Percentiles rank a stretch among this genome's conserved stretches.
phyloP scores from a whole-genome alignment of 2,888 invertebrate species.

The Trichopria drosophilae region DNA sequence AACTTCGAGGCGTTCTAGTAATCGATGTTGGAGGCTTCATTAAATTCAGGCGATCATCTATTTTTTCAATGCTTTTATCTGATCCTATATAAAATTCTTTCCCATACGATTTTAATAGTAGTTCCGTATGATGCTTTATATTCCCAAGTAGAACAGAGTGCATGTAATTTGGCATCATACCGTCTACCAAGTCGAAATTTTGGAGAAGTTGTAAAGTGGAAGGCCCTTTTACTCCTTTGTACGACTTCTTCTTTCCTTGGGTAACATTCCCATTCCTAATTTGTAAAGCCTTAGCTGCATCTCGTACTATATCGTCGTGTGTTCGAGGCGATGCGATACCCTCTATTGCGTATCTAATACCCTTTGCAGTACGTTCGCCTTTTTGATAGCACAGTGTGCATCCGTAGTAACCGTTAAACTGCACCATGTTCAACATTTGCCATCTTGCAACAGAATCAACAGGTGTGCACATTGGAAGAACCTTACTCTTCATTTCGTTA shows the following conservation, averaged over 20 bases:
- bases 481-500: slow-evolving; percentile 3
- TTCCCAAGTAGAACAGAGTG: slow-evolving; percentile 16
- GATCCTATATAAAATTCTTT: slow-evolving; percentile 12
- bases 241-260: too few relatives aligned
- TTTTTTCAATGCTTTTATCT: neutral
- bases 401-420: slow-evolving; percentile 11
- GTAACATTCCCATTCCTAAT: too few relatives aligned
- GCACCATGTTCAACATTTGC: slow-evolving; percentile 12
- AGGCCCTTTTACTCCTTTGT: slow-evolving; percentile 11
- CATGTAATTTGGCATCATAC: slow-evolving; percentile 19
- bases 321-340: neutral
- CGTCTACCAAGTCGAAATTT: slow-evolving; percentile 7
- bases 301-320: neutral
- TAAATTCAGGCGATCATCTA: slow-evolving; percentile 13
- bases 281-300: too few relatives aligned
- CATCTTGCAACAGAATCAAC: slow-evolving; percentile 22
- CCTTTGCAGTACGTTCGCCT: neutral
- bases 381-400: slow-evolving; percentile 21
- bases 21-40: slow-evolving; percentile 16
- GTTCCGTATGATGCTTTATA: slow-evolving; percentile 4
- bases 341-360: slow-evolving; percentile 10
- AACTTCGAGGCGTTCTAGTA: slow-evolving; percentile 7
- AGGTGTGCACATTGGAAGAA: slow-evolving; percentile 9
- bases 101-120: slow-evolving; percentile 5
- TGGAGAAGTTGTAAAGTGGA: slow-evolving; percentile 8